A percentile compares a stretch with the other conserved stretches of the same genome.
Conservation (phyloP, 2,113 vertebrate genomes). For the Antennarius striatus region DNA sequence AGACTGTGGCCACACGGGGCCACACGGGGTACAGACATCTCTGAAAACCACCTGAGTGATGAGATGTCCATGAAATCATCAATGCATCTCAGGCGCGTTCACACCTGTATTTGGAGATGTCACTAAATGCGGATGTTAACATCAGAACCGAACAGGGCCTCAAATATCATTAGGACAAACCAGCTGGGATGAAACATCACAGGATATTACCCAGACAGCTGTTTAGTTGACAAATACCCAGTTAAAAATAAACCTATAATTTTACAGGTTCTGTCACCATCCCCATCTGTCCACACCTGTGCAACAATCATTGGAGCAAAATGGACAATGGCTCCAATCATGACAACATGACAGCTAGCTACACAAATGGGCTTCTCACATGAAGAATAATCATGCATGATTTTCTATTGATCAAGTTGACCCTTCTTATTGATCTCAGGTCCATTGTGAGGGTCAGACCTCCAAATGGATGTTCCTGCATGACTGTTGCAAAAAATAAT, state of each 20-base stretch:
- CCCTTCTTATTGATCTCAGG: slow-evolving; percentile 30
- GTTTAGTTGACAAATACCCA: neutral
- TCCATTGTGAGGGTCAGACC: slow-evolving; percentile 45
- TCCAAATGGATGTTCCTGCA: slow-evolving; percentile 2
- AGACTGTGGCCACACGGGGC: too few species aligned
- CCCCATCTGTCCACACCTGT: neutral
- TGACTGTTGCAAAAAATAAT: slow-evolving; percentile 18
- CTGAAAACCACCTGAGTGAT: too few species aligned
- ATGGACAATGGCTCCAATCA: slow-evolving; percentile 35
- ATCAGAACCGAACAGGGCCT: too few species aligned
- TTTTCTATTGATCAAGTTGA: slow-evolving; percentile 13
- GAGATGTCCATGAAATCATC: too few species aligned
- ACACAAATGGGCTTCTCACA: neutral
- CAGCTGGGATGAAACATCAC: neutral
- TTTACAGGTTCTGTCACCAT: slow-evolving; percentile 45
- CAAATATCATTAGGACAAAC: too few species aligned
- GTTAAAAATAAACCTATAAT: neutral
- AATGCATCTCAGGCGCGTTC: too few species aligned
- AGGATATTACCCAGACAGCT: neutral
- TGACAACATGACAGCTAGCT: slow-evolving; percentile 56
- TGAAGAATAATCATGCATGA: neutral
- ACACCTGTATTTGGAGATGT: too few species aligned
- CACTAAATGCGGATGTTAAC: too few species aligned
- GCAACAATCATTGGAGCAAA: slow-evolving; percentile 23
- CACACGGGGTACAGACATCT: too few species aligned